Percentiles rank a stretch among this genome's conserved stretches.
Conservation (phyloP, 2,888 invertebrate genomes). For the Protula sp. region DNA sequence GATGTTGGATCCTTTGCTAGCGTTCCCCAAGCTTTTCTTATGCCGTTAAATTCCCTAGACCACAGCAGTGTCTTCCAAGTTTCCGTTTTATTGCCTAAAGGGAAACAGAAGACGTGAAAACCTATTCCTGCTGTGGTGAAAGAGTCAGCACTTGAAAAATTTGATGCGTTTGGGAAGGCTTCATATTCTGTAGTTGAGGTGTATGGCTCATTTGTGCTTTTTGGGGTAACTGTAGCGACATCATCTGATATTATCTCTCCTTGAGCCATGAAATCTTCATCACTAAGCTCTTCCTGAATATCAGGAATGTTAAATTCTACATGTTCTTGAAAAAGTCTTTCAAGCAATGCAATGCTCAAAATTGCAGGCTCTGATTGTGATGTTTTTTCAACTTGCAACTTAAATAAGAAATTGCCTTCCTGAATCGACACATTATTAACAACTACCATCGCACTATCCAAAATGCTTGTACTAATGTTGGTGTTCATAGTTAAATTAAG, state of each 20-base stretch:
- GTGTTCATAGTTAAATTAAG: not conserved
- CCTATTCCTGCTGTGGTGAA: not conserved
- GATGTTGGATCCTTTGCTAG: not conserved
- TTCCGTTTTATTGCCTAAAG: not conserved
- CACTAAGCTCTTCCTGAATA: not conserved
- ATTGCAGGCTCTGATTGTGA: not conserved
- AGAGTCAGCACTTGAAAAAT: too few relatives aligned
- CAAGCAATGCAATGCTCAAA: not conserved
- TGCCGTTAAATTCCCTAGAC: not conserved
- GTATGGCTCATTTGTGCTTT: too few relatives aligned
- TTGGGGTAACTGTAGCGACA: too few relatives aligned
- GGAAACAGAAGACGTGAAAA: not conserved
- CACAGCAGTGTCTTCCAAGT: not conserved
- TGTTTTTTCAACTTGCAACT: not conserved
- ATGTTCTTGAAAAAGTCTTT: not conserved
- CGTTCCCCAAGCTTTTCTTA: not conserved
- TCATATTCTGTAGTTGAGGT: too few relatives aligned
- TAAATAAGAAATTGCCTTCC: not conserved
- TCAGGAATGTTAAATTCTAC: not conserved
- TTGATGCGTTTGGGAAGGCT: too few relatives aligned
- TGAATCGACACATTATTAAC: not conserved
- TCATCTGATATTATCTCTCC: too few relatives aligned
- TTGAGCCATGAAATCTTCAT: not conserved
- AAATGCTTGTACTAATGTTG: not conserved
- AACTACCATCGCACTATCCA: not conserved